Percentiles rank a stretch among this genome's conserved stretches.
These are phyloP conservation scores for Girardia tigrina DNA, from an alignment of 2,888 invertebrate species.

Conservation along the genomic window DNA sequence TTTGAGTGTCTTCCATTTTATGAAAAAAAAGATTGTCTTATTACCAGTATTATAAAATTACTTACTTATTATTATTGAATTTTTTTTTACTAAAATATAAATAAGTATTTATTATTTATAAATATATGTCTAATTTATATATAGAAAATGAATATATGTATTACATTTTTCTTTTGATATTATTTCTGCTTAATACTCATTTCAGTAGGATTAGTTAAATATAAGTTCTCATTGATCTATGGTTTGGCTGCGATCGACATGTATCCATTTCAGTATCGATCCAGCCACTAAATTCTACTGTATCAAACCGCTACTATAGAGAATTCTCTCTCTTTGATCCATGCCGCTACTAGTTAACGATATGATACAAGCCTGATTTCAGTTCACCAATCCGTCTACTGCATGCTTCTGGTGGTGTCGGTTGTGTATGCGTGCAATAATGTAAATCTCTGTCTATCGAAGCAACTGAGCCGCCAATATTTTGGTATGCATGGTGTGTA, in stretches of 20 bases:
- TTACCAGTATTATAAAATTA: no score
- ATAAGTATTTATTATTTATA: no score
- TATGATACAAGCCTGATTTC: not conserved
- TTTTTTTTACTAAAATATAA: no score
- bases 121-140: no score
- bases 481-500: not conserved
- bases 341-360: not conserved
- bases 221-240: not conserved
- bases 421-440: not conserved
- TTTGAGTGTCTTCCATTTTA: no score
- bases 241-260: not conserved
- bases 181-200: no score
- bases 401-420: not conserved
- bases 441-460: not conserved
- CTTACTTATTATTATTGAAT: no score
- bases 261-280: not conserved
- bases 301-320: not conserved
- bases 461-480: not conserved
- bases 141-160: no score
- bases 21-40: no score
- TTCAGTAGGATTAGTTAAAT: not conserved
- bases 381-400: not conserved
- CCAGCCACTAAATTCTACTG: not conserved
- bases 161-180: no score
- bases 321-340: not conserved